Base-by-base conservation (phyloP, 2,888 invertebrate species). In the Clusia tigrina region DNA sequence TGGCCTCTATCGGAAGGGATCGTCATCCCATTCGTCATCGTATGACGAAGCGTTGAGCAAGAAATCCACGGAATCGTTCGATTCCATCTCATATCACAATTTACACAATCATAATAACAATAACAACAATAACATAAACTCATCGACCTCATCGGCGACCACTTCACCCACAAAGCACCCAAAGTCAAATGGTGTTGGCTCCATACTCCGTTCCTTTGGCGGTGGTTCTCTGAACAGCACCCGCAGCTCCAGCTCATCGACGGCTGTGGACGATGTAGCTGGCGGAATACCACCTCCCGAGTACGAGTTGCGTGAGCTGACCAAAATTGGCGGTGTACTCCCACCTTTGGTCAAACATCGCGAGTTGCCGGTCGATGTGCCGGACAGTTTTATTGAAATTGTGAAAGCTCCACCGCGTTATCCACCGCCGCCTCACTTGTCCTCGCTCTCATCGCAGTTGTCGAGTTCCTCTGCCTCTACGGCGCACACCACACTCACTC, bases 341-440 rank as follows among this genome's bases (percentile, higher is more conserved):
- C 66, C 72, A 6, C 69, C 74, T 10, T 54, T 73, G 38, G 55
- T 64, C 5, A 82, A 82, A 64, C 84, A 85, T 74, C 85, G 89
- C 66, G 90, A 90, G 81, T 86, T 90, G 86, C 92, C 95, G 2
- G 94, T 95, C 63, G 95, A 95, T 83, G 94, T 94, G 69, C 95
- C 95, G 2, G 94, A 93, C 68, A 89, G 90, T 77, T 95, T 95
- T 85, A 89, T 94, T 69, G 93, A 92, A 78, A 88, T 91, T 69
- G 90, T 91, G 81, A 95, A 94, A 86, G 87, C 88, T 1, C 87
- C 90, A 51, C 89, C 90, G 46, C 89, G 89, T 74, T 89, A 89
- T 79, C 89, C 90, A 54, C 86, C 87, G 72, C 87, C 87, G 71
- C 76, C 78, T 10, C 82, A 82, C 68, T 67, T 83, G n/a, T 79